Evolutionary conservation across 2,113 vertebrate genomes (phyloP).

Genomic region (Hippocampus guttulatus): DNA sequence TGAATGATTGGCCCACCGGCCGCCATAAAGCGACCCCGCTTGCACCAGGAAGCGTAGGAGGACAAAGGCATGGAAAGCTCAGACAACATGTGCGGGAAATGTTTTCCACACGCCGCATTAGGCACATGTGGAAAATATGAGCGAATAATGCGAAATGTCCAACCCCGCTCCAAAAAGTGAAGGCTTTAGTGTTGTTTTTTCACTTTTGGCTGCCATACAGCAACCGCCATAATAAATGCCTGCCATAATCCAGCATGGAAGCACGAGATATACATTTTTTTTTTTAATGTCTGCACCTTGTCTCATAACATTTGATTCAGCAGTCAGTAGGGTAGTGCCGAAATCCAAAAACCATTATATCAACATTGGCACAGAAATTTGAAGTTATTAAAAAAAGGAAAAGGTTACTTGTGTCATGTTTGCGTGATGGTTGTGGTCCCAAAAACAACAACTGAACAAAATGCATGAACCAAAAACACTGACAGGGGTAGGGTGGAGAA

Average conservation of each 20-base stretch:
- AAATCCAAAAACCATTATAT: background rate
- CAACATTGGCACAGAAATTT: background rate
- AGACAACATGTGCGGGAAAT: constrained; percentile 36
- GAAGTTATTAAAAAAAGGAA: too few relatives aligned
- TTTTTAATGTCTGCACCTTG: background rate
- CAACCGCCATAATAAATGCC: background rate
- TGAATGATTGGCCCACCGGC: constrained; percentile 49
- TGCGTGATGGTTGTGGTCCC: too few relatives aligned
- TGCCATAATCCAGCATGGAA: background rate
- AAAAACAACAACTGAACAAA: too few relatives aligned
- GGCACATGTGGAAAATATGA: constrained; percentile 1
- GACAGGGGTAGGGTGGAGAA: too few relatives aligned
- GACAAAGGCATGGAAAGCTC: constrained; percentile 45
- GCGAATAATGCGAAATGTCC: background rate
- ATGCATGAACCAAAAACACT: too few relatives aligned
- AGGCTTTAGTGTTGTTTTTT: background rate
- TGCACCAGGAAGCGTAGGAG: constrained; percentile 21
- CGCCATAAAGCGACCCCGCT: constrained; percentile 50
- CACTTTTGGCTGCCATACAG: background rate
- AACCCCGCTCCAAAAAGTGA: background rate
- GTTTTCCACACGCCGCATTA: constrained; percentile 2
- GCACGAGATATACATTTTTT: background rate
- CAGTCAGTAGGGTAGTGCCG: background rate
- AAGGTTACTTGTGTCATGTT: too few relatives aligned
- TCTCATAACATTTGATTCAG: background rate